phyloP scores from a whole-genome alignment of 2,113 vertebrate species.

The Muscicapa adusta region DNA sequence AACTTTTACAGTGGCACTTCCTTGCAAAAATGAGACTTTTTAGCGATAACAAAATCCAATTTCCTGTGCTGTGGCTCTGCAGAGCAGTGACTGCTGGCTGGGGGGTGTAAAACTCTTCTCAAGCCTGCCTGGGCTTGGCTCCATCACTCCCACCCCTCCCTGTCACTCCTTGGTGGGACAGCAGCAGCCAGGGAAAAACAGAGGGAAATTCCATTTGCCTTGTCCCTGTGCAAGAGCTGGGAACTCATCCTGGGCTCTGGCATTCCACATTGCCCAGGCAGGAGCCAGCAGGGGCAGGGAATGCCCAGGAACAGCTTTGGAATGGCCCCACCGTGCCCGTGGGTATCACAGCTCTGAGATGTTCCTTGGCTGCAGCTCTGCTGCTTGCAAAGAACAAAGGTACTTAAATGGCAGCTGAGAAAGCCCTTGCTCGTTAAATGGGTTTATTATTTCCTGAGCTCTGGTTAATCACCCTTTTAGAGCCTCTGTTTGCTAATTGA shows the following conservation, averaged over 20 bases:
- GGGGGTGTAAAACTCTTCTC: neutral
- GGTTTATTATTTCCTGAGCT: neutral
- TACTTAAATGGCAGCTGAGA: neutral
- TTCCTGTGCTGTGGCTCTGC: neutral
- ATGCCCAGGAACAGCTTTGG: neutral
- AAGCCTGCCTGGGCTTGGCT: neutral
- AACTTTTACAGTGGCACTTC: neutral
- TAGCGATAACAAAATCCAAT: neutral
- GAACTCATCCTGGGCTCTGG: neutral
- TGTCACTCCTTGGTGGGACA: neutral
- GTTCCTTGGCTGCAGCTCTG: neutral
- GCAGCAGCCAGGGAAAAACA: neutral
- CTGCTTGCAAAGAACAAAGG: neutral
- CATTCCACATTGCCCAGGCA: neutral
- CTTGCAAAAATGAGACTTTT: neutral
- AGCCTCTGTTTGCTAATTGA: neutral
- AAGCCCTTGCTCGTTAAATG: neutral
- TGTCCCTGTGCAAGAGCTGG: neutral
- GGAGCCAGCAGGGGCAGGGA: neutral
- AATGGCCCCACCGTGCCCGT: rapidly evolving
- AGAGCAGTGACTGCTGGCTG: neutral
- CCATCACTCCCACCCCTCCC: no score
- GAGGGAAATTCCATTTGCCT: neutral
- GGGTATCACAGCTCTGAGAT: rapidly evolving
- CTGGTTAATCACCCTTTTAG: neutral